phyloP scores from a whole-genome alignment of 2,797 vertebrate genomes.

The Enteromius thamalakanensis region DNA sequence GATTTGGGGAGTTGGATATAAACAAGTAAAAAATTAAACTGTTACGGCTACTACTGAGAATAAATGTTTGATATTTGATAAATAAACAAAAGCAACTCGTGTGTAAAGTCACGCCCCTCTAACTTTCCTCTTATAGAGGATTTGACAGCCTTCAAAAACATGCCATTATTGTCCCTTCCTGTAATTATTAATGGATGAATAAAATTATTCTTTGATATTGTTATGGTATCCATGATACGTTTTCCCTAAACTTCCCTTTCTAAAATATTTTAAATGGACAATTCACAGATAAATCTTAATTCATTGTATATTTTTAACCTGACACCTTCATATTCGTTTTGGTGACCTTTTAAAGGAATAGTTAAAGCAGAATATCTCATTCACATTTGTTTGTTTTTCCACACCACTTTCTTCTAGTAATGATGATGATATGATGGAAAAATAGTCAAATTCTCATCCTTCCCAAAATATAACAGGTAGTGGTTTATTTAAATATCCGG shows the following conservation, averaged over 20 bases:
- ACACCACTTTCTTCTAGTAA: not conserved
- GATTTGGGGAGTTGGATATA: not conserved
- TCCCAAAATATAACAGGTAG: not conserved
- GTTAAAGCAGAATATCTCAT: not conserved
- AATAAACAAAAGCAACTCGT: conserved; percentile 57
- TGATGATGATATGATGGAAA: not conserved
- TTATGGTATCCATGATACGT: not conserved
- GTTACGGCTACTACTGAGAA: not conserved
- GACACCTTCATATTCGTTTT: not conserved
- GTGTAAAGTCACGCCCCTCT: conserved; percentile 60
- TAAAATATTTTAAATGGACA: not conserved
- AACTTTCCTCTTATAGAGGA: conserved; percentile 23
- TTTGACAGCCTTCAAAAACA: not conserved
- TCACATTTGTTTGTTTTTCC: not conserved
- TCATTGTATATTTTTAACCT: not conserved
- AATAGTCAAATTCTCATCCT: not conserved
- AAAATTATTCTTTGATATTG: no score
- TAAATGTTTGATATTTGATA: not conserved
- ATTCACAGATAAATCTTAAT: not conserved
- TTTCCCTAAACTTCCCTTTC: not conserved
- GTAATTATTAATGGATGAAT: not conserved
- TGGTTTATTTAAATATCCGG: not conserved
- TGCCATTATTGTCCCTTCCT: not conserved
- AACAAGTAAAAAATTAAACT: not conserved
- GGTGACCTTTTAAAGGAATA: not conserved